Percentiles rank a stretch among this genome's conserved stretches.
Evolutionary conservation across 2,797 vertebrate species (phyloP).

Genomic region (Rhinogobio ventralis): DNA sequence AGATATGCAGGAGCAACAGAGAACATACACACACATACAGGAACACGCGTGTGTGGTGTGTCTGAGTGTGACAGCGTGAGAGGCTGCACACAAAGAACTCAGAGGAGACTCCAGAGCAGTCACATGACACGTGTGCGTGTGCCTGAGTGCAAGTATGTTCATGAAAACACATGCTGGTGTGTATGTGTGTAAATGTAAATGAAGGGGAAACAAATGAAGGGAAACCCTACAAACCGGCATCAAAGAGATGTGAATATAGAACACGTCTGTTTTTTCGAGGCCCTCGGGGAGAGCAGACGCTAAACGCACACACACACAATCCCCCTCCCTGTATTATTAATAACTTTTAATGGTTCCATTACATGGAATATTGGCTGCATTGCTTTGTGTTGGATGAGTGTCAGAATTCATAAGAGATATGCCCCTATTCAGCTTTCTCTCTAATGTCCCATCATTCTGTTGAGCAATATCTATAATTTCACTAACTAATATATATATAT

Average conservation of each 20-base stretch:
- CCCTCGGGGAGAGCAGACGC: constrained; percentile 67
- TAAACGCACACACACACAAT: constrained; percentile 65
- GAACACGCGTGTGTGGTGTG: constrained; percentile 41
- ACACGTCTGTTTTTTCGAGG: constrained; percentile 79
- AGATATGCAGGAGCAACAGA: constrained; percentile 62
- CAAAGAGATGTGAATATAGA: constrained; percentile 78
- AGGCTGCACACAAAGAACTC: constrained; percentile 74
- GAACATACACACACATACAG: constrained; percentile 51
- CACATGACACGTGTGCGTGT: constrained; percentile 70
- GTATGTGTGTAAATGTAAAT: constrained; percentile 31
- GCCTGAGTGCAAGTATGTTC: constrained; percentile 64
- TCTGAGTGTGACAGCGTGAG: constrained; percentile 66
- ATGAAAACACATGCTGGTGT: constrained; percentile 53
- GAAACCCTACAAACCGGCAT: constrained; percentile 77
- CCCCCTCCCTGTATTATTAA: constrained; percentile 84
- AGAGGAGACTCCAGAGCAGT: constrained; percentile 66
- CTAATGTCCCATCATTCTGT: constrained; percentile 28
- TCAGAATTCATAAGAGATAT: constrained; percentile 29
- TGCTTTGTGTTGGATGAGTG: constrained; percentile 78
- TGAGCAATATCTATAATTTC: neutral
- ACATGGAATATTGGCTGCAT: constrained; percentile 76
- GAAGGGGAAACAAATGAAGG: constrained; percentile 77
- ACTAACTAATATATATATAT: neutral
- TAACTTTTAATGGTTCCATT: constrained; percentile 87
- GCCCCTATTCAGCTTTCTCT: neutral